These are phyloP conservation scores for Petrocephalus schoutedeni DNA, from an alignment of 2,797 vertebrate genomes.

Conservation along the genomic window DNA sequence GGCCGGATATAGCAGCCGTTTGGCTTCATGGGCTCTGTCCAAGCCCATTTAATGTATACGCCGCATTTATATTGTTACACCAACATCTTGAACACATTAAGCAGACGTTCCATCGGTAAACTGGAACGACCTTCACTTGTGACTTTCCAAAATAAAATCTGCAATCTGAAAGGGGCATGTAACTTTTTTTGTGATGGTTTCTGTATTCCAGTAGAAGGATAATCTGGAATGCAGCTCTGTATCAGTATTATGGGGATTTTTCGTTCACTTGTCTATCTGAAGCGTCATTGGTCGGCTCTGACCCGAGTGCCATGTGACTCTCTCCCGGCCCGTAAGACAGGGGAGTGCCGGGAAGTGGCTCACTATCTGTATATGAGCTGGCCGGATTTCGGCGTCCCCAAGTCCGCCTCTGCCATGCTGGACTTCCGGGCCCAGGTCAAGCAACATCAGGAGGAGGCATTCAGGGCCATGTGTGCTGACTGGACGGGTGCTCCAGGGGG, in stretches of 20 bases:
- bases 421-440: conserved; percentile 74
- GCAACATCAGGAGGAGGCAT: conserved; percentile 61
- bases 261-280: not conserved
- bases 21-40: not conserved
- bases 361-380: conserved; percentile 82
- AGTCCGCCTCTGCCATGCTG: conserved; percentile 76
- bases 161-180: not conserved
- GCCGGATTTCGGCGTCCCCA: conserved; percentile 82
- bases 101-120: not conserved
- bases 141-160: not conserved
- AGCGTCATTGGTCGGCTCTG: not conserved
- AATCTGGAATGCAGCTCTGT: not conserved
- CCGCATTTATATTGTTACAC: not conserved
- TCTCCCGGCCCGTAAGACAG: conserved; percentile 52
- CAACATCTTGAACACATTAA: not conserved
- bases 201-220: not conserved
- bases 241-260: not conserved
- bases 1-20: not conserved
- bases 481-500: conserved; percentile 70
- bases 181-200: not conserved
- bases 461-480: conserved; percentile 57
- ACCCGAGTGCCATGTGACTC: not conserved
- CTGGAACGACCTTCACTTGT: not conserved
- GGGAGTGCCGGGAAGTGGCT: conserved; percentile 68
- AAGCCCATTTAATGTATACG: not conserved